Conservation (phyloP, 2,113 vertebrate genomes). For the Collichthys lucidus region DNA sequence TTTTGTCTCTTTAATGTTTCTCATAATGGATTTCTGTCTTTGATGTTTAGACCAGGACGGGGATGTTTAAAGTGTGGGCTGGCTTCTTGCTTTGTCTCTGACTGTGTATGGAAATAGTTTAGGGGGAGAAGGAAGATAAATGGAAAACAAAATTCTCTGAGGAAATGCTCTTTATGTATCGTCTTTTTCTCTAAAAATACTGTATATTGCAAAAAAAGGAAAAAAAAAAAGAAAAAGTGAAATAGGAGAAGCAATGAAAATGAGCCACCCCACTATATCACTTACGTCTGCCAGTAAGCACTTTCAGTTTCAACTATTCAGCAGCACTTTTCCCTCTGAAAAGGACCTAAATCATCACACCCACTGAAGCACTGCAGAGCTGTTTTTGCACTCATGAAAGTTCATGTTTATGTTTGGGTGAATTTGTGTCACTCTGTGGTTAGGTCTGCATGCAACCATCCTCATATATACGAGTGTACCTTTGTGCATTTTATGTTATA, state of each 20-base stretch:
- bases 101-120: constrained; percentile 19
- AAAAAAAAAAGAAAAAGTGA: neutral
- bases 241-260: constrained; percentile 28
- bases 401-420: constrained; percentile 26
- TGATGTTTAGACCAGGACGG: constrained; percentile 13
- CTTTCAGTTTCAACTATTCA: constrained; percentile 56
- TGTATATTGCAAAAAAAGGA: neutral
- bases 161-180: constrained; percentile 29
- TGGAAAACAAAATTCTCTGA: constrained; percentile 21
- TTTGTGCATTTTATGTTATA: constrained; percentile 13
- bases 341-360: constrained; percentile 42
- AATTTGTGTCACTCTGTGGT: constrained; percentile 26
- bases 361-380: constrained; percentile 22
- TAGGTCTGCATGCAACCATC: constrained; percentile 4
- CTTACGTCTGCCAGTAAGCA: constrained; percentile 33
- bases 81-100: constrained; percentile 6
- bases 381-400: constrained; percentile 8
- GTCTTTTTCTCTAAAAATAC: constrained; percentile 26
- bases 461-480: neutral
- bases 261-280: constrained; percentile 35
- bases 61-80: neutral
- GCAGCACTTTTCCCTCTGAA: constrained; percentile 36
- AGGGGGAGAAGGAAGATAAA: neutral
- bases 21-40: constrained; percentile 9
- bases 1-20: constrained; percentile 19